Evolutionary conservation across 2,113 vertebrate genomes (phyloP).

Genomic region (Aviceda subcristata): DNA sequence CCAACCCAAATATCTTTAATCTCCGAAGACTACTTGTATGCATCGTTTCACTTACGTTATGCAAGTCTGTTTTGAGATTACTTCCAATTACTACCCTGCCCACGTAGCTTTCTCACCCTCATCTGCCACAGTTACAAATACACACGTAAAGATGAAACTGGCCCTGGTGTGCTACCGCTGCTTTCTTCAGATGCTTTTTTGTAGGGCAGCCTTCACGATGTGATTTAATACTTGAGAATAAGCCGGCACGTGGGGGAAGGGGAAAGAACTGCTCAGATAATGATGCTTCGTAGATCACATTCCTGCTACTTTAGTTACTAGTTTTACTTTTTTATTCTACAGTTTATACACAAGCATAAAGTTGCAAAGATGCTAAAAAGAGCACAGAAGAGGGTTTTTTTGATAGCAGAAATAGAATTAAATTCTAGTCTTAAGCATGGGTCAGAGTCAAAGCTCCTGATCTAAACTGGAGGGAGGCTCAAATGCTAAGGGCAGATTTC

Average conservation of each 20-base stretch:
- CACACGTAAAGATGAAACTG: neutral
- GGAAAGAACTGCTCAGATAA: neutral
- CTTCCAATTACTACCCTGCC: conserved; percentile 36
- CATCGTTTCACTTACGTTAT: conserved; percentile 34
- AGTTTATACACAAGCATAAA: neutral
- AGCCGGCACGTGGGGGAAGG: neutral
- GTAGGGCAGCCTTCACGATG: neutral
- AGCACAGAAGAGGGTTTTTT: neutral
- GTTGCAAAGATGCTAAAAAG: neutral
- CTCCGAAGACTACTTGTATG: conserved; percentile 50
- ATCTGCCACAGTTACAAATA: neutral
- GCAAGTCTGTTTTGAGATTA: conserved; percentile 49
- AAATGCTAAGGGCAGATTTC: neutral
- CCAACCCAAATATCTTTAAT: conserved; percentile 68
- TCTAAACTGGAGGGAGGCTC: neutral
- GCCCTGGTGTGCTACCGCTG: neutral
- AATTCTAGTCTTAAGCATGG: neutral
- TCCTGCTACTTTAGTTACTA: neutral
- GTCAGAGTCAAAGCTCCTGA: neutral
- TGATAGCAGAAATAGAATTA: neutral
- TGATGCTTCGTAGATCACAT: neutral
- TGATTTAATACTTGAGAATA: conserved; percentile 29
- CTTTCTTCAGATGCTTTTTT: conserved; percentile 19
- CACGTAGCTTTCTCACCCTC: conserved; percentile 30
- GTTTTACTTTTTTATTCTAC: neutral